These are phyloP conservation scores for Drosophila prolongata DNA, from an alignment of 2,888 invertebrate genomes.

Conservation along the genomic window DNA sequence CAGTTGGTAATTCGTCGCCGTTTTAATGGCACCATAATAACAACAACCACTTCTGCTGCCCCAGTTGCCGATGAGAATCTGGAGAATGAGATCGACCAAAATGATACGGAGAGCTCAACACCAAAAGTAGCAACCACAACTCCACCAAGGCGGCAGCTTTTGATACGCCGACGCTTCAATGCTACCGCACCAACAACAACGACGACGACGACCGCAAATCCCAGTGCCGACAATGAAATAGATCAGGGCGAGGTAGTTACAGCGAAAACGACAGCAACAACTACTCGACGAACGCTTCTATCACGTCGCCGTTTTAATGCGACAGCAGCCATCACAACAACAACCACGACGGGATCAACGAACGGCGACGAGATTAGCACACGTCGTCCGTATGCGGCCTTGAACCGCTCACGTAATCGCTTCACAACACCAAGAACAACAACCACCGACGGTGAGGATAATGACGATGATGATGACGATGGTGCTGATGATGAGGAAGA, in stretches of 20 bases:
- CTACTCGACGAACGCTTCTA: slow-evolving; percentile 27
- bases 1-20: slow-evolving; percentile 49
- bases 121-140: slow-evolving; percentile 5
- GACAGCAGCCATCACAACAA: slow-evolving; percentile 9
- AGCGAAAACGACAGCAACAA: neutral
- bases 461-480: slow-evolving; percentile 20
- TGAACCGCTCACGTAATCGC: slow-evolving; percentile 56
- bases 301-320: slow-evolving; percentile 35
- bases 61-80: slow-evolving; percentile 8
- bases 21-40: slow-evolving; percentile 36
- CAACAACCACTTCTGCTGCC: slow-evolving; percentile 8
- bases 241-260: slow-evolving; percentile 12
- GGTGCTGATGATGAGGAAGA: slow-evolving; percentile 9
- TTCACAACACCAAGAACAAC: slow-evolving; percentile 32
- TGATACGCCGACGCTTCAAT: slow-evolving; percentile 44
- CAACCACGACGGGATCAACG: slow-evolving; percentile 23
- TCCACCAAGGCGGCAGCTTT: slow-evolving; percentile 32
- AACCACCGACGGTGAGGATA: slow-evolving; percentile 12
- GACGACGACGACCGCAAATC: slow-evolving; percentile 26
- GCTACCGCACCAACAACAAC: slow-evolving; percentile 16
- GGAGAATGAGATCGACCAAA: slow-evolving; percentile 24
- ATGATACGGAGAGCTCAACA: slow-evolving; percentile 16
- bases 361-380: slow-evolving; percentile 34
- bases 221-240: slow-evolving; percentile 33
- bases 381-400: slow-evolving; percentile 52